Percentiles rank a stretch among this genome's conserved stretches.
phyloP scores from a whole-genome alignment of 2,113 vertebrate species.

The Neomonachus schauinslandi region DNA sequence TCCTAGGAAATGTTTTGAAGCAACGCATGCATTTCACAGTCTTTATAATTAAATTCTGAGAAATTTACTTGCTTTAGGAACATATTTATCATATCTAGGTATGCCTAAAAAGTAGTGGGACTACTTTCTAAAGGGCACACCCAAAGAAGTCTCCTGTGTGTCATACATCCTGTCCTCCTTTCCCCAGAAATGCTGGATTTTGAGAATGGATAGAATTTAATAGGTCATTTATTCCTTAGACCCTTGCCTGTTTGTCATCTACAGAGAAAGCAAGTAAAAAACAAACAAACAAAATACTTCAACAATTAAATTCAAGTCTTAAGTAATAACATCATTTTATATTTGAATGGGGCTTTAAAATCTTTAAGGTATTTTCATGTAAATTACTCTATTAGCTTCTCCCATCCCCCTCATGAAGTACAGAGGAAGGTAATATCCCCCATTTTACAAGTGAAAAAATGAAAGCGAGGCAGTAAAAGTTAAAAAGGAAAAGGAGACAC shows the following conservation, averaged over 20 bases:
- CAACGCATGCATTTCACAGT: background rate
- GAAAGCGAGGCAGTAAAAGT: background rate
- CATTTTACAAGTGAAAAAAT: background rate
- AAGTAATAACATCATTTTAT: background rate
- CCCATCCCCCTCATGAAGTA: background rate
- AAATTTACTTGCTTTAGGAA: background rate
- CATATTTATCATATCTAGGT: background rate
- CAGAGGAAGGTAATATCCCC: background rate
- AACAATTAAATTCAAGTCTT: background rate
- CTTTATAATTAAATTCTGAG: constrained; percentile 49
- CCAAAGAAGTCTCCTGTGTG: background rate
- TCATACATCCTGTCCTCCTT: background rate
- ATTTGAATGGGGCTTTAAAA: background rate
- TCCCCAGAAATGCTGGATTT: background rate
- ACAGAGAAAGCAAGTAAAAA: background rate
- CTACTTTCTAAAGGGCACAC: background rate
- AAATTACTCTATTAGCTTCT: background rate
- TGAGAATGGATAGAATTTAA: background rate
- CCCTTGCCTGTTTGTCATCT: background rate
- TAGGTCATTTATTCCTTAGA: background rate
- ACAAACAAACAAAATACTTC: background rate
- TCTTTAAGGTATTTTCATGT: background rate
- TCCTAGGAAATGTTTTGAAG: constrained; percentile 20
- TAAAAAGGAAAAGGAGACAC: background rate
- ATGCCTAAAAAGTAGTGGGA: background rate